Base-by-base conservation (phyloP, 2,888 invertebrate species). In the Tetragonula carbonaria region DNA sequence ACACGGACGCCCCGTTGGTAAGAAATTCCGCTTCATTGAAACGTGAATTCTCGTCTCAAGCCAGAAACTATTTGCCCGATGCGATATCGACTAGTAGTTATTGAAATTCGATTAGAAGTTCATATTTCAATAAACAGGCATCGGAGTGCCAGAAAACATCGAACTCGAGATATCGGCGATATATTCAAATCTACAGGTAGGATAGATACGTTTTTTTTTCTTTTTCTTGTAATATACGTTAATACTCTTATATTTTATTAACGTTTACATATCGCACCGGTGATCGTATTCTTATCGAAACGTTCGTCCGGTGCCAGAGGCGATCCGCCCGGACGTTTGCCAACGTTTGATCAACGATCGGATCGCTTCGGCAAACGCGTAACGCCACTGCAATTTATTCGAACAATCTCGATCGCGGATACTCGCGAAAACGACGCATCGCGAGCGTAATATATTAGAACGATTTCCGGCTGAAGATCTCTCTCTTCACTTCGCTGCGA, bases 341-440 rank as follows among this genome's bases (percentile, higher is more conserved):
- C 53, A 74, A 53, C 55, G 23, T 23, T 23, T 23, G 63, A 71
- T 74, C 66, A 68, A 38, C 74, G 62, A 67, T 63, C 59, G 38
- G 57, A 55, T 21, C 68, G 38, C 80, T 33, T 75, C 74, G 51
- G 62, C 67, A 59, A 78, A 74, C 74, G 78, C 55, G 65, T 62
- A 84, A 71, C 77, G 50, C 33, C 33, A 33, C n/a, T 28, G 55
- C 74, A 82, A 84, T 84, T 82, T 78, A 78, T 78, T 62, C 67
- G 78, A 67, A 67, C 50, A 57, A 33, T 72, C n/a, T 28, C 59
- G 74, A 78, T 74, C 45, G 33, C 14, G 6, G 45, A 75, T 78
- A 74, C 68, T 74, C 78, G 57, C 70, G 62, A 63, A 78, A 78
- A 84, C 78, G 78, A 82, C 82, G 78, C 74, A 84, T 82, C 75